Conservation (phyloP, 2,888 invertebrate genomes). For the Drosophila seclusa region DNA sequence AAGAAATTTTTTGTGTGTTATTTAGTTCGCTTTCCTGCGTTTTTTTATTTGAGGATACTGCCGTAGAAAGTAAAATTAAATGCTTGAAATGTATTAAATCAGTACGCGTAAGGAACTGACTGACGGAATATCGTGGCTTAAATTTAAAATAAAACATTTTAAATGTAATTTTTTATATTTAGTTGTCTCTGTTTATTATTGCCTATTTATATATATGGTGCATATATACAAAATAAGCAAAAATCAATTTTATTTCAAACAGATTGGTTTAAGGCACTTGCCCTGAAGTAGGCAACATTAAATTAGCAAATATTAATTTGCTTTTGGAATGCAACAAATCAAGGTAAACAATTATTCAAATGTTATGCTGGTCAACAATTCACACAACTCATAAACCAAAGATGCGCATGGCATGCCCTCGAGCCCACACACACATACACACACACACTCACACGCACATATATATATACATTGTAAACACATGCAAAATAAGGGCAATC, state of each 20-base stretch:
- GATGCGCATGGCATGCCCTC: constrained; percentile 7
- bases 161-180: neutral
- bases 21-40: constrained; percentile 33
- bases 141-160: neutral
- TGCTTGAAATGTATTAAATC: constrained; percentile 10
- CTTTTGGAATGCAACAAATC: constrained; percentile 22
- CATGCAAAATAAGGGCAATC: constrained; percentile 17
- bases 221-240: neutral
- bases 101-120: constrained; percentile 10
- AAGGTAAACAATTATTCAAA: constrained; percentile 44
- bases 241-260: neutral
- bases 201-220: neutral
- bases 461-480: neutral
- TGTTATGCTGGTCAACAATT: constrained; percentile 27
- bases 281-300: constrained; percentile 10
- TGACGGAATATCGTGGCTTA: constrained; percentile 1
- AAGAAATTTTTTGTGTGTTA: constrained; percentile 51
- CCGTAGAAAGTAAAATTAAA: constrained; percentile 50
- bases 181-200: neutral
- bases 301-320: constrained; percentile 2
- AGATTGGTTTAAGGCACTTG: neutral
- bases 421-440: neutral
- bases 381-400: constrained; percentile 28
- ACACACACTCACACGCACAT: constrained; percentile 1
- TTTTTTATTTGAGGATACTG: constrained; percentile 25